A percentile compares a stretch with the other conserved stretches of the same genome.
phyloP scores from a whole-genome alignment of 2,113 vertebrate species.

The Ameiurus melas region DNA sequence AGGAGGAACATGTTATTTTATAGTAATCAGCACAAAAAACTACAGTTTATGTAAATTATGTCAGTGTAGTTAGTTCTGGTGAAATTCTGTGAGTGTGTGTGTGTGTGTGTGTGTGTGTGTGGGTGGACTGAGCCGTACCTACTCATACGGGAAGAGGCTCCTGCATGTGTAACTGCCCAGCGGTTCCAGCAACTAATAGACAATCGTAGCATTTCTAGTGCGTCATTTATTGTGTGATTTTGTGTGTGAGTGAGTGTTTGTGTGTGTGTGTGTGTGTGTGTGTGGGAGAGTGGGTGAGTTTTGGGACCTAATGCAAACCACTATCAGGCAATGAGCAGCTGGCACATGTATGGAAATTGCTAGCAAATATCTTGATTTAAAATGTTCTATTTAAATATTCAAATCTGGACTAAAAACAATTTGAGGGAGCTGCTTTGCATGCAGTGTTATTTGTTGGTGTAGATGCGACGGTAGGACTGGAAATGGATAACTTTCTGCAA shows the following conservation, averaged over 20 bases:
- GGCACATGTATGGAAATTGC: conserved; percentile 67
- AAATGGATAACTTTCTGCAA: neutral
- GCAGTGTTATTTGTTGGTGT: conserved; percentile 69
- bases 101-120: conserved; percentile 45
- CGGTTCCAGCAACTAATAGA: neutral
- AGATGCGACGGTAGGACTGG: conserved; percentile 18
- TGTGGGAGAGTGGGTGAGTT: neutral
- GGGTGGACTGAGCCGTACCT: conserved; percentile 52
- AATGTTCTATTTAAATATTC: conserved; percentile 75
- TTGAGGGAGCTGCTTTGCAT: conserved; percentile 71
- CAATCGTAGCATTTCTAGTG: neutral
- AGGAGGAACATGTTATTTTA: conserved; percentile 40
- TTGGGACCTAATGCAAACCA: conserved; percentile 20
- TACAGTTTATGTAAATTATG: conserved; percentile 70
- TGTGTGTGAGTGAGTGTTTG: conserved; percentile 2
- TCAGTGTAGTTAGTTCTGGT: conserved; percentile 68
- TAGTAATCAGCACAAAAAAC: conserved; percentile 60
- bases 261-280: conserved; percentile 2
- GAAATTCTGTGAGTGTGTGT: conserved; percentile 53
- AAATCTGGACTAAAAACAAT: conserved; percentile 75
- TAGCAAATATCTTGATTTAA: conserved; percentile 71
- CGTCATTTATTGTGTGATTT: neutral
- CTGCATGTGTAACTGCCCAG: neutral
- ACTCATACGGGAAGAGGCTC: neutral
- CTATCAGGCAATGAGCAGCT: conserved; percentile 54